Evolutionary conservation across 2,797 vertebrate genomes (phyloP).

Genomic region (Antrozous pallidus): DNA sequence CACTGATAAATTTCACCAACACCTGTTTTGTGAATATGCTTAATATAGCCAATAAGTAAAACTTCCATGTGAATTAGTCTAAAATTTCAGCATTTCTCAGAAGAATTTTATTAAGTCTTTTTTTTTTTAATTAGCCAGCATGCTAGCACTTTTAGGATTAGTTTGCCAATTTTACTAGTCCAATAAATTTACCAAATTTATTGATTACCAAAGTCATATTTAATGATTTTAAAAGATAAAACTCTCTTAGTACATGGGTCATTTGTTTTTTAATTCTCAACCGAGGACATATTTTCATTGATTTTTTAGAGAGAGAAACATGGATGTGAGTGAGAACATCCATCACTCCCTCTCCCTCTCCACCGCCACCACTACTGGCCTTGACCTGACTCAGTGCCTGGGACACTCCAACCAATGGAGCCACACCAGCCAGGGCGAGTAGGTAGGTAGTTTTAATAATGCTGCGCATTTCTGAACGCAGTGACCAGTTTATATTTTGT

Average conservation of each 20-base stretch:
- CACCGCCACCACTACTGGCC: background rate
- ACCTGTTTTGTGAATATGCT: background rate
- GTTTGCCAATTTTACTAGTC: background rate
- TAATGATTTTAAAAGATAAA: slow-evolving; percentile 8
- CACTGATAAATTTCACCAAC: background rate
- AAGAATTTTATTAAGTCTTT: background rate
- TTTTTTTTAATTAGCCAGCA: background rate
- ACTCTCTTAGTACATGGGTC: background rate
- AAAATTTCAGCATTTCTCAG: slow-evolving; percentile 3
- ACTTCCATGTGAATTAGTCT: background rate
- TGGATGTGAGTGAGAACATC: background rate
- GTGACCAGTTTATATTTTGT: slow-evolving; percentile 31
- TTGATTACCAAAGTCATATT: background rate
- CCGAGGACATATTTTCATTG: background rate
- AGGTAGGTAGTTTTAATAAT: background rate
- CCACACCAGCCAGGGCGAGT: background rate
- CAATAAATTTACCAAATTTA: background rate
- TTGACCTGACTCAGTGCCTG: background rate
- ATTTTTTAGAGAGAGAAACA: background rate
- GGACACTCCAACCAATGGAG: background rate
- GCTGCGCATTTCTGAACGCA: background rate
- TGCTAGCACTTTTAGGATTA: slow-evolving; percentile 22
- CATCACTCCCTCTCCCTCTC: background rate
- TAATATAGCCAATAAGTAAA: slow-evolving; percentile 19
- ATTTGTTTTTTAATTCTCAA: background rate